Conservation (phyloP, 2,113 vertebrate genomes). For the Alectura lathami region DNA sequence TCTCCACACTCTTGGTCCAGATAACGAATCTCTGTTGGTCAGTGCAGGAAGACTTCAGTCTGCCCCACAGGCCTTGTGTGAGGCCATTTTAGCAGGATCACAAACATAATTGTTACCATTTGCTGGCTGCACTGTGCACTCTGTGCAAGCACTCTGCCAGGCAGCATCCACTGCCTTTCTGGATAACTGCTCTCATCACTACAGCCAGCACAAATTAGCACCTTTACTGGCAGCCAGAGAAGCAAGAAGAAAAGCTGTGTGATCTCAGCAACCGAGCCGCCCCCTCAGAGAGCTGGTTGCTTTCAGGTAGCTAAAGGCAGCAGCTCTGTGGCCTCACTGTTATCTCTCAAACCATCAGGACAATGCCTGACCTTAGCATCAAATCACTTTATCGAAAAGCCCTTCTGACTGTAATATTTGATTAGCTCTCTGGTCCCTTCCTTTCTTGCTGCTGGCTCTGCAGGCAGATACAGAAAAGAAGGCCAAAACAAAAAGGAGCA, state of each 20-base stretch:
- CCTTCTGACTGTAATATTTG: background rate
- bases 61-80: accelerated
- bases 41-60: background rate
- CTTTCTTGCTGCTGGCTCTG: background rate
- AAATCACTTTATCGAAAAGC: background rate
- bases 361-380: background rate
- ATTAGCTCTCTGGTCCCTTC: background rate
- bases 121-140: background rate
- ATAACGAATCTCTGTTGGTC: background rate
- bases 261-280: background rate
- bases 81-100: background rate
- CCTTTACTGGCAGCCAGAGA: background rate
- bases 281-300: background rate
- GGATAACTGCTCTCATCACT: background rate
- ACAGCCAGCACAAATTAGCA: background rate
- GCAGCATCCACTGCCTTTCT: background rate
- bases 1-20: background rate
- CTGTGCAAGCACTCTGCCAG: background rate
- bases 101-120: background rate
- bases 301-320: background rate
- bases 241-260: background rate
- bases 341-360: background rate
- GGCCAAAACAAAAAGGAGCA: background rate
- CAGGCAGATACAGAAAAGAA: background rate
- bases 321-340: background rate